Conservation (phyloP, 2,797 vertebrate genomes). For the Coendou prehensilis region DNA sequence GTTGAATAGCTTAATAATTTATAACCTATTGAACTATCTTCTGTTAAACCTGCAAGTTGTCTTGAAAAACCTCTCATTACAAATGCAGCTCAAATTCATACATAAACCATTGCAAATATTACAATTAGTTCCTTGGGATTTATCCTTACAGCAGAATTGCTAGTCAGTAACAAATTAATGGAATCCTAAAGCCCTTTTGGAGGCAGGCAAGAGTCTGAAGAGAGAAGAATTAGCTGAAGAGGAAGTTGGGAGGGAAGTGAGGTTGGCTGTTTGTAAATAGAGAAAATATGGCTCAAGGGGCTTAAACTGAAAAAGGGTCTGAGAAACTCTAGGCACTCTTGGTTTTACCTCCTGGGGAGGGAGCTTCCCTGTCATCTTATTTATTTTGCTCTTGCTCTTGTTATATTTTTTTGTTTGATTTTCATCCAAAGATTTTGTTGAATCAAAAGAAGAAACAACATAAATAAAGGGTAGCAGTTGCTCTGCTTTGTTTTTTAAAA, state of each 20-base stretch:
- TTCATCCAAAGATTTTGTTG: background rate
- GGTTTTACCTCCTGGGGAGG: background rate
- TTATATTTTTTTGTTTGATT: background rate
- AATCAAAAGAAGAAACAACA: background rate
- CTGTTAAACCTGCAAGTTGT: background rate
- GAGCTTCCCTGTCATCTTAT: background rate
- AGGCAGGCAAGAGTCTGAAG: background rate
- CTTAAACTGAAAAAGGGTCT: background rate
- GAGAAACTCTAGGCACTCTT: background rate
- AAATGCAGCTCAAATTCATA: background rate
- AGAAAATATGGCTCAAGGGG: background rate
- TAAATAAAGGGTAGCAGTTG: background rate
- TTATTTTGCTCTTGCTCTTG: background rate
- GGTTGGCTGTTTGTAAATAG: background rate
- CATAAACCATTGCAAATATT: background rate
- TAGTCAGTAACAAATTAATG: background rate
- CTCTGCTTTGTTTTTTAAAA: background rate
- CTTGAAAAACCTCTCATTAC: background rate
- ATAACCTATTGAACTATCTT: background rate
- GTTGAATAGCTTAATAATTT: background rate
- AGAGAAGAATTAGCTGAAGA: background rate
- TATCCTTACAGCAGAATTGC: background rate
- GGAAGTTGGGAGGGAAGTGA: background rate
- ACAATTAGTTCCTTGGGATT: background rate
- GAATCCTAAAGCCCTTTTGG: background rate